Conservation (phyloP, 1,140 invertebrate genomes). For the Orchestia grillus region DNA sequence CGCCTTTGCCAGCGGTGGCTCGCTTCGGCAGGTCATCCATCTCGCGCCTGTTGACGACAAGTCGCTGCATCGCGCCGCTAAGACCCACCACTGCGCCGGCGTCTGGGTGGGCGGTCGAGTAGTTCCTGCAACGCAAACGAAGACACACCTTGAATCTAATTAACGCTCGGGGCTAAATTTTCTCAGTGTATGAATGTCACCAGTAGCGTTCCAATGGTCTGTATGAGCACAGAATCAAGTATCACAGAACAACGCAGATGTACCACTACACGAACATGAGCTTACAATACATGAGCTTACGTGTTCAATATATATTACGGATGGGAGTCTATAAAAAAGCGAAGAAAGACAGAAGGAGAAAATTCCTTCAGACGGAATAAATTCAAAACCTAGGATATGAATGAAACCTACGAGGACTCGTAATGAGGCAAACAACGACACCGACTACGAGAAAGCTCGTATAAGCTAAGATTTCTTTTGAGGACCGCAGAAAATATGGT, state of each 20-base stretch:
- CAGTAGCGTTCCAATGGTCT: neutral
- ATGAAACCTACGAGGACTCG: neutral
- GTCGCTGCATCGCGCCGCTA: slow-evolving; percentile 85
- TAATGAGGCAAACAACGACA: neutral
- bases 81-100: slow-evolving; percentile 82
- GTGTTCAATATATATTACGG: neutral
- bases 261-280: neutral
- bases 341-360: neutral
- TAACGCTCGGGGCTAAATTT: neutral
- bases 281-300: neutral
- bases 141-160: neutral
- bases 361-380: neutral
- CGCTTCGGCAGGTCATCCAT: slow-evolving; percentile 73
- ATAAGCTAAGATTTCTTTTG: no score
- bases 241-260: neutral
- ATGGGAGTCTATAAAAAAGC: neutral
- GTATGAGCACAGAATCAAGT: neutral
- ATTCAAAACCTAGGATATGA: neutral
- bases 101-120: slow-evolving; percentile 80
- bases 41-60: slow-evolving; percentile 83
- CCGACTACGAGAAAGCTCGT: no score
- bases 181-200: no score
- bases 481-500: no score
- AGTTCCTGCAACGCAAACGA: slow-evolving; percentile 72
- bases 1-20: slow-evolving; percentile 72